Conservation (phyloP, 2,888 invertebrate genomes). For the Conus canariensis region DNA sequence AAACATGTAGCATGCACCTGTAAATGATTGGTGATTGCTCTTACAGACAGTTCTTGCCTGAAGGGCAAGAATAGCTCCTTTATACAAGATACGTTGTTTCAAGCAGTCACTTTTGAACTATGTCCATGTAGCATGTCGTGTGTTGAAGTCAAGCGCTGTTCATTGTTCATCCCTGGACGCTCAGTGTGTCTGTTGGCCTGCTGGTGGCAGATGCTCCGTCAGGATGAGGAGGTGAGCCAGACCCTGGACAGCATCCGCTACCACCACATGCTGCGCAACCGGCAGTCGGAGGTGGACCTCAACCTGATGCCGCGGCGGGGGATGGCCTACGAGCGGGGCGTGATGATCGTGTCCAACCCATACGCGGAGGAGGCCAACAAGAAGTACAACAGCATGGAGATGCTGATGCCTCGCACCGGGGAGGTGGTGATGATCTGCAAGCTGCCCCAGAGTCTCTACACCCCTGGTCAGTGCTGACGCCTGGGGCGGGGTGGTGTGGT, state of each 20-base stretch:
- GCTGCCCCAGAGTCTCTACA: slow-evolving; percentile 76
- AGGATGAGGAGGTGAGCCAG: slow-evolving; percentile 54
- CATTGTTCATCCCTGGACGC: too few relatives aligned
- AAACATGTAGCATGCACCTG: too few relatives aligned
- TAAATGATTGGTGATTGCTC: too few relatives aligned
- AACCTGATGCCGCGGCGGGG: slow-evolving; percentile 74
- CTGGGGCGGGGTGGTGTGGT: not conserved
- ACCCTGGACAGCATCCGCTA: slow-evolving; percentile 69
- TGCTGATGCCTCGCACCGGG: slow-evolving; percentile 72
- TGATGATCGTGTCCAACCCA: slow-evolving; percentile 76
- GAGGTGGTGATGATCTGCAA: slow-evolving; percentile 73
- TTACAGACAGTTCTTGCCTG: too few relatives aligned
- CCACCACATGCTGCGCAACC: slow-evolving; percentile 74
- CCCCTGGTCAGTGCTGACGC: slow-evolving; percentile 68
- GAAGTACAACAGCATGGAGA: slow-evolving; percentile 76
- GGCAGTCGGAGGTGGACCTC: slow-evolving; percentile 75
- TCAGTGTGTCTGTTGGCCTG: too few relatives aligned
- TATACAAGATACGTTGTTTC: too few relatives aligned
- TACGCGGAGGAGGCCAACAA: slow-evolving; percentile 74
- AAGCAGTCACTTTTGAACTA: too few relatives aligned
- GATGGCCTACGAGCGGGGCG: slow-evolving; percentile 71
- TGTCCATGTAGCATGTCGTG: too few relatives aligned
- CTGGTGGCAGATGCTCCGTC: slow-evolving; percentile 31
- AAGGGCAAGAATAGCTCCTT: too few relatives aligned
- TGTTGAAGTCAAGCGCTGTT: too few relatives aligned